Evolutionary conservation across 2,113 vertebrate species (phyloP).

Genomic region (Eurystomus gularis): DNA sequence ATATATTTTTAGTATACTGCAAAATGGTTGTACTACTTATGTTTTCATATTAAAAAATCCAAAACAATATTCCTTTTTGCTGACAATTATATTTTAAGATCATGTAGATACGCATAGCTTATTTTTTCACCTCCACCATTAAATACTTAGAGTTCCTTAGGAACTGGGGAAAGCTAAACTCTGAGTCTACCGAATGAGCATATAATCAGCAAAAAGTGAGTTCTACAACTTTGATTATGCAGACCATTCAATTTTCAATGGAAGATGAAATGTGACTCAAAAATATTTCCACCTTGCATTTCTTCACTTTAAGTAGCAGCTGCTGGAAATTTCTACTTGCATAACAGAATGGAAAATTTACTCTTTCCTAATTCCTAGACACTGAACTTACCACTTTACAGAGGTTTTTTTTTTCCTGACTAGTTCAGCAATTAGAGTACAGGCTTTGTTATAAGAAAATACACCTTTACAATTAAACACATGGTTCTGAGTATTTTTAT

Average conservation of each 20-base stretch:
- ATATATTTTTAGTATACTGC: neutral
- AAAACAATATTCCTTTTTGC: neutral
- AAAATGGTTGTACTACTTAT: neutral
- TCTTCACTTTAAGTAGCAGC: neutral
- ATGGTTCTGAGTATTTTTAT: neutral
- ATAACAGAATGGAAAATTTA: neutral
- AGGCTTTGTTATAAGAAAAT: neutral
- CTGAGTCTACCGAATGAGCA: neutral
- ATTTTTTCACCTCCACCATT: neutral
- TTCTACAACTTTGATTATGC: neutral
- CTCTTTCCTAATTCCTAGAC: neutral
- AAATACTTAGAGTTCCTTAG: neutral
- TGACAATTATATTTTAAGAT: neutral
- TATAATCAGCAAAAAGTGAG: neutral
- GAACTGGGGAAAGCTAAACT: neutral
- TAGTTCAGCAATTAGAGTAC: neutral
- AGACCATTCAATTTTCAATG: neutral
- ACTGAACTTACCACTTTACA: neutral
- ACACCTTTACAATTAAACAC: neutral
- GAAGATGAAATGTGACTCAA: neutral
- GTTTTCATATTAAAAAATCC: neutral
- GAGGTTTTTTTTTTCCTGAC: neutral
- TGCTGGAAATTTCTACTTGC: neutral
- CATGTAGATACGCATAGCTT: neutral
- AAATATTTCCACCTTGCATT: neutral